Base-by-base conservation (phyloP, 2,888 invertebrate species). In the Lasioglossum pauxillum region DNA sequence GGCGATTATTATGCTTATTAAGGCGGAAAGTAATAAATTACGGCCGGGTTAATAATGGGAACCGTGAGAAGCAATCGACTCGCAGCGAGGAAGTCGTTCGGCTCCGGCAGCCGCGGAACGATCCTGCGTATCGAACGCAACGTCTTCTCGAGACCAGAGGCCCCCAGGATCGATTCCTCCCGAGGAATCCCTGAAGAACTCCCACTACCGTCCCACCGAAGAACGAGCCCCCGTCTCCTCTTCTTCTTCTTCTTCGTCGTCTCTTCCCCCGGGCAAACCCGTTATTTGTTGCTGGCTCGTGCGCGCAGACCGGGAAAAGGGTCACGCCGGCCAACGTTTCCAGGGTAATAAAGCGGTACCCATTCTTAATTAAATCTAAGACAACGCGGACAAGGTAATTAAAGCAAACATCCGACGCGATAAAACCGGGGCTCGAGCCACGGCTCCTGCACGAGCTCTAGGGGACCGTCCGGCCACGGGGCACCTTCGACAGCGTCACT, bases 21-120 rank as follows among this genome's bases (percentile, higher is more conserved):
- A 95, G 93, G 93, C 93, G 93, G 94, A 94, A 95, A 95, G 95
- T 94, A 94, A 95, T 95, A 95, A 94, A 95, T 95, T 95, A 95
- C 93, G 74, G 64, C 75, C 73, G 72, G 83, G 89, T 83, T 90
- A 91, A 90, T 90, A 91, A 89, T 86, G 87, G 83, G 87, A 81
- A 94, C 93, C 93, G 89, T 79, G 87, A 82, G 90, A 90, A 92
- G 91, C 94, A 94, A 94, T 94, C 94, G 94, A 94, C 93, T 71
- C 38, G 38, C 23, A 93, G 94, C 93, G 93, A 77, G 88, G 67
- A 74, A 83, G 71, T 87, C 71, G 78, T 57, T 38, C 57, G n/a
- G 73, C 41, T 19, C 64, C 64, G 64, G 64, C 64, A 64, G 64
- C 64, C 44, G 74, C 74, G 79, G n/a, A 44, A 73, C 73, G 44